These are phyloP conservation scores for Gymnarchus niloticus DNA, from an alignment of 2,113 vertebrate genomes.

Conservation along the genomic window DNA sequence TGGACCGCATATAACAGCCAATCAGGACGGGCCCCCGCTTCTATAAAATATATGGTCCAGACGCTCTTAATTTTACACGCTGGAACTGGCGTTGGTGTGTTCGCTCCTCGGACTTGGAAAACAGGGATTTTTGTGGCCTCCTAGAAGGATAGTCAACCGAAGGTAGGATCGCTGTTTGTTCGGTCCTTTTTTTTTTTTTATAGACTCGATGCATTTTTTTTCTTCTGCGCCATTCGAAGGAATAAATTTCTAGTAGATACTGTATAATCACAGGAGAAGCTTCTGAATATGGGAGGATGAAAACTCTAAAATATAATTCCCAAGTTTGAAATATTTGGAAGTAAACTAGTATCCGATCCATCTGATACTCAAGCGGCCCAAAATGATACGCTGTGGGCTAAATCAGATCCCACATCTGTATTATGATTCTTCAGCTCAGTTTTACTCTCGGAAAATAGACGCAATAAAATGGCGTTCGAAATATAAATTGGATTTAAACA, in stretches of 20 bases:
- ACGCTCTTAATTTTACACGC: conserved; percentile 32
- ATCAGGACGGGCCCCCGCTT: conserved; percentile 49
- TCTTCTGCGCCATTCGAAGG: background rate
- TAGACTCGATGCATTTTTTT: background rate
- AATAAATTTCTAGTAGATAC: background rate
- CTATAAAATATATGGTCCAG: conserved; percentile 68
- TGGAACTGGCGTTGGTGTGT: conserved; percentile 28
- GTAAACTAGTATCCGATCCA: background rate
- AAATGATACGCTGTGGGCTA: background rate
- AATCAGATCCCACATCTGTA: background rate
- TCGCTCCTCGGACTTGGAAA: conserved; percentile 39
- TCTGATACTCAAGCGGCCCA: background rate
- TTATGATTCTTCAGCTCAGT: background rate
- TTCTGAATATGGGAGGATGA: background rate
- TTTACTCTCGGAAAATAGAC: background rate
- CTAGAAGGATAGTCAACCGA: conserved; percentile 40
- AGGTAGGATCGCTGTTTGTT: conserved; percentile 48
- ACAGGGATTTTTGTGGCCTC: conserved; percentile 59
- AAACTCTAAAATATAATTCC: background rate
- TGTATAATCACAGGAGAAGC: background rate
- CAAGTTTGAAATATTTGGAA: background rate
- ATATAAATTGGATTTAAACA: background rate
- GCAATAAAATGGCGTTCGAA: background rate
- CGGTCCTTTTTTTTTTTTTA: background rate
- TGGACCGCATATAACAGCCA: conserved; percentile 79